Evolutionary conservation across 2,797 vertebrate genomes (phyloP).

Genomic region (Poecilia picta): DNA sequence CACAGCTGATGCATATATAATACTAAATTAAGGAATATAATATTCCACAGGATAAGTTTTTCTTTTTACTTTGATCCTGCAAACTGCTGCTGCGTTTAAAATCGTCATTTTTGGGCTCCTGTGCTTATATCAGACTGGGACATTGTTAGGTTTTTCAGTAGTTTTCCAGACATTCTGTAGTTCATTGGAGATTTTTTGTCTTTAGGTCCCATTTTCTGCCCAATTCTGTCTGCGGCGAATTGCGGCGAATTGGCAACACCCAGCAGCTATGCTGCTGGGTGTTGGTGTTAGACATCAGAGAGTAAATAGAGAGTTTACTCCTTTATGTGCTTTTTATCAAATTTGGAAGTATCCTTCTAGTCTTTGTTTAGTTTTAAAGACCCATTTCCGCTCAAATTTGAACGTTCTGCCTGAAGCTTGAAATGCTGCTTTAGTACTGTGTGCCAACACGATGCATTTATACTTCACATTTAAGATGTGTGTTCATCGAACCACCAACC

Average conservation of each 20-base stretch:
- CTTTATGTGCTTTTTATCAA: not conserved
- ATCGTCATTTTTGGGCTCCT: not conserved
- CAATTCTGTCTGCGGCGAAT: not conserved
- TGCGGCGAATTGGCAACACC: too few relatives aligned
- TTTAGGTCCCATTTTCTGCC: not conserved
- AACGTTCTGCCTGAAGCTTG: not conserved
- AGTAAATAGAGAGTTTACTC: not conserved
- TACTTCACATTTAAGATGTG: not conserved
- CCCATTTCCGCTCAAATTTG: not conserved
- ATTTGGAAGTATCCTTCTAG: not conserved
- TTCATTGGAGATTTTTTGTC: not conserved
- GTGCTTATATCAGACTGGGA: not conserved
- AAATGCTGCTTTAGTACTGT: not conserved
- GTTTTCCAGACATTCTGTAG: not conserved
- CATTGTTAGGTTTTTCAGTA: not conserved
- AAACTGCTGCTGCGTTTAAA: not conserved
- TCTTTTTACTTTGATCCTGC: not conserved
- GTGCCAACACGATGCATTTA: not conserved
- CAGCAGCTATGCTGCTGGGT: not conserved
- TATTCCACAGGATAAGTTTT: not conserved
- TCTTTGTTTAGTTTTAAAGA: not conserved
- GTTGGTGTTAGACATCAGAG: not conserved
- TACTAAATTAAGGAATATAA: not conserved
- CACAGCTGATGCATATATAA: not conserved
- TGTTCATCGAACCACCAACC: too few relatives aligned